These are phyloP conservation scores for Zelostemma sp. DNA, from an alignment of 1,140 invertebrate species.

Conservation along the genomic window DNA sequence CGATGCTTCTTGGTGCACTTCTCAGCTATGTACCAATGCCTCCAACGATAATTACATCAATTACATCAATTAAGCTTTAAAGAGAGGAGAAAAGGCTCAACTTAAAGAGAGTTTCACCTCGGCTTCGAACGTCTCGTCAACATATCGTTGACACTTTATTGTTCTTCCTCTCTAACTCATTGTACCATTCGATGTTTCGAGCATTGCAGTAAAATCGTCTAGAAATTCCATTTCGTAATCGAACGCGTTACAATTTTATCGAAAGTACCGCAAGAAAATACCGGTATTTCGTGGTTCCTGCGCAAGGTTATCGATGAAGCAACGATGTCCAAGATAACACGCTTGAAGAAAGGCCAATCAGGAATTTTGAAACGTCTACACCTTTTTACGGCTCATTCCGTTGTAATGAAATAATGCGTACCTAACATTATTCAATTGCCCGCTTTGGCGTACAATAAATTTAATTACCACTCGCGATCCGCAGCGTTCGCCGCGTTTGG, in stretches of 20 bases:
- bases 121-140: conserved; percentile 25
- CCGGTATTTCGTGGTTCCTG: too few species aligned
- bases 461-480: too few species aligned
- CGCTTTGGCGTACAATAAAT: too few species aligned
- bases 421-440: conserved; percentile 15
- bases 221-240: too few species aligned
- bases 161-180: background rate
- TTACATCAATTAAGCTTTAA: conserved; percentile 48
- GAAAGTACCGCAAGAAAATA: too few species aligned
- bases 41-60: conserved; percentile 49
- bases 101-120: conserved; percentile 44
- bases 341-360: too few species aligned
- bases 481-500: too few species aligned
- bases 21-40: conserved; percentile 41
- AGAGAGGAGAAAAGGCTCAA: conserved; percentile 14
- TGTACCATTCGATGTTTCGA: background rate
- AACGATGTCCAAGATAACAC: too few species aligned
- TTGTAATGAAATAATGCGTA: conserved; percentile 19
- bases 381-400: conserved; percentile 2
- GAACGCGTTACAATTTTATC: too few species aligned
- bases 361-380: background rate
- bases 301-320: too few species aligned
- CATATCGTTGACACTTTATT: conserved; percentile 2
- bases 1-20: background rate
- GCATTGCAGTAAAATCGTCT: too few species aligned